Evolutionary conservation across 2,888 invertebrate genomes (phyloP), one percentile per base, ranked within the genome.

Genomic region (Tenthredo notha): DNA sequence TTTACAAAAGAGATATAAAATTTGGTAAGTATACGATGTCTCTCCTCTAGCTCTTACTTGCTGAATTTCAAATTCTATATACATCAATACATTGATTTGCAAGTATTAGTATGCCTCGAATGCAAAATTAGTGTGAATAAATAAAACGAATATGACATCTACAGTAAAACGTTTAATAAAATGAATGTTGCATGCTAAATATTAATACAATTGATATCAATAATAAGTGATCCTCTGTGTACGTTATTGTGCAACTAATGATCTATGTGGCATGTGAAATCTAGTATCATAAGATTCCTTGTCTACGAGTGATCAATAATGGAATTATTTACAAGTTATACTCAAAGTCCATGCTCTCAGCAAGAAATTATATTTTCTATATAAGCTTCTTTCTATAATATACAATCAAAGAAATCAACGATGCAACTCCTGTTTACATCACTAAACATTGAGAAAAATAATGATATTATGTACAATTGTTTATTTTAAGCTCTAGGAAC

Each of bases 101-200:
- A 43, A 43, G 0, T 74, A 74, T 33, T 43, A 25, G 37, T 80
- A 67, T 70, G 83, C 47, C 43, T 29, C 37, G 18, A 5, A 83
- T 70, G 29, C 67, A 33, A 82, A 65, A 82, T 70, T 70, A 83
- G 86, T 88, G 88, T 90, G 89, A 91, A 91, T 90, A 91, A 91
- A 90, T 90, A 88, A 90, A 90, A 91, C 89, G 85, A 88, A 91
- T 88, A 89, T 90, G 90, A 90, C 86, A 84, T 85, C 90, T 89
- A 89, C 88, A 89, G 88, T 84, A 88, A 89, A 86, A 88, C 86
- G 87, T 91, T 91, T 91, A 91, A 91, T 91, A 84, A 87, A 75
- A 85, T 88, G 87, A 88, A 87, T 88, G 87, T 88, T 87, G 89
- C 90, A 90, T 91, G 91, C 91, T 90, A 87, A 61, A 67, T 7